Evolutionary conservation across 1,140 invertebrate species (phyloP).

Genomic region (Papilio machaon): DNA sequence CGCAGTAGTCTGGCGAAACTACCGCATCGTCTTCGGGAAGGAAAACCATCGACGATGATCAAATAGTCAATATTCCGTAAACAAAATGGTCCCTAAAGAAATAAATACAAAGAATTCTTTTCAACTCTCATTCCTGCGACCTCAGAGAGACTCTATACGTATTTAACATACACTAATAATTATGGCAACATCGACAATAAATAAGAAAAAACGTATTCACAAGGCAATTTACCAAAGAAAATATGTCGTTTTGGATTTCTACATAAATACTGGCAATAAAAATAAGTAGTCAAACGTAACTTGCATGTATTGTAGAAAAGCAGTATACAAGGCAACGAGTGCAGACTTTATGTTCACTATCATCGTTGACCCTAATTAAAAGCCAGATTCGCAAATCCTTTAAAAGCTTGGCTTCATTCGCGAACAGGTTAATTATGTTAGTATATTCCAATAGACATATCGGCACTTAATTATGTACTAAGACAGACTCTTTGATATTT

Average conservation of each 20-base stretch:
- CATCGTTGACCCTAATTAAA: constrained; percentile 72
- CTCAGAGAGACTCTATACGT: constrained; percentile 74
- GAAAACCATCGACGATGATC: constrained; percentile 57
- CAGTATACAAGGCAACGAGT: constrained; percentile 81
- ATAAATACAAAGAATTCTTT: constrained; percentile 68
- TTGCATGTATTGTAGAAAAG: constrained; percentile 69
- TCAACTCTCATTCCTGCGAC: constrained; percentile 65
- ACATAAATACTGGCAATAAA: constrained; percentile 66
- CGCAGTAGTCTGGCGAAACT: constrained; percentile 68
- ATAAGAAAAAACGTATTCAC: constrained; percentile 76
- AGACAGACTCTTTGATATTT: constrained; percentile 51
- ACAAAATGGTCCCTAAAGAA: constrained; percentile 80
- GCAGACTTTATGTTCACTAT: constrained; percentile 81
- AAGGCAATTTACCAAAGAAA: constrained; percentile 57
- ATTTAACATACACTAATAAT: constrained; percentile 79
- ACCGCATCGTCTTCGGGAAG: constrained; percentile 42
- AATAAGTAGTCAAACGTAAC: constrained; percentile 64
- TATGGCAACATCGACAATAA: constrained; percentile 82
- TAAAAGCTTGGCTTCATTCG: constrained; percentile 76
- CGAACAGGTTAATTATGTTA: constrained; percentile 79
- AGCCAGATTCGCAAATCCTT: constrained; percentile 75
- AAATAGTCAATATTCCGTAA: constrained; percentile 62
- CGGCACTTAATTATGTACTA: constrained; percentile 56
- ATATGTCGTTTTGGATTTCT: constrained; percentile 48
- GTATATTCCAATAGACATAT: constrained; percentile 66